Percentiles rank a stretch among this genome's conserved stretches.
These are phyloP conservation scores for Drosophila paranaensis DNA, from an alignment of 2,888 invertebrate genomes.

Conservation along the genomic window DNA sequence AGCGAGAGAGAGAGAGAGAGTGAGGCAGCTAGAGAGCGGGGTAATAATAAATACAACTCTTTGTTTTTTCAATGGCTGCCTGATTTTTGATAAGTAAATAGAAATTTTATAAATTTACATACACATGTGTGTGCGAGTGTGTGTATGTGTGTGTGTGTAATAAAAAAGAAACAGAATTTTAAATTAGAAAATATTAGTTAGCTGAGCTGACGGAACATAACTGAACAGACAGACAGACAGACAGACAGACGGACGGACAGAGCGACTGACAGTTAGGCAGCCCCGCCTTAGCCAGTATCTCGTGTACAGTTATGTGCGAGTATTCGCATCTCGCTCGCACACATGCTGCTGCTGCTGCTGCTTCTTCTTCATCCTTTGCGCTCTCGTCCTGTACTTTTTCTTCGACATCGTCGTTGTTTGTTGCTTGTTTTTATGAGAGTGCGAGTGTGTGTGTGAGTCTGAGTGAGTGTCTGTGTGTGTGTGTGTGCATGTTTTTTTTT, in stretches of 20 bases:
- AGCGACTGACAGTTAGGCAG: not conserved
- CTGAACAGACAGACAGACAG: constrained; percentile 20
- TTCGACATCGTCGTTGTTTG: constrained; percentile 42
- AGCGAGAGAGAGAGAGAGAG: not conserved
- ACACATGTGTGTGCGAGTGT: constrained; percentile 12
- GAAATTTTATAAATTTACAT: constrained; percentile 79
- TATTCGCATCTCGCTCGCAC: constrained; percentile 38
- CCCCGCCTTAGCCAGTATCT: constrained; percentile 8
- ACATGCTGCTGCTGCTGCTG: not conserved
- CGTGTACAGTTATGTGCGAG: constrained; percentile 58
- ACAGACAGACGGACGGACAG: constrained; percentile 7
- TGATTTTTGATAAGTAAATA: constrained; percentile 80
- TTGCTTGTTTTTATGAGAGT: constrained; percentile 16
- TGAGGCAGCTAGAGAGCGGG: constrained; percentile 1
- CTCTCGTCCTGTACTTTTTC: constrained; percentile 37
- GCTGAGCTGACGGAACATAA: constrained; percentile 50
- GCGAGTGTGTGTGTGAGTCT: not conserved
- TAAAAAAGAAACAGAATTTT: constrained; percentile 81
- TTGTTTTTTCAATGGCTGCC: constrained; percentile 71
- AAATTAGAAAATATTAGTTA: constrained; percentile 81
- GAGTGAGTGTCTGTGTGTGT: not conserved
- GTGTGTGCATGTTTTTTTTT: not conserved
- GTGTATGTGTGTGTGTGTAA: constrained; percentile 41
- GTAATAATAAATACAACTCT: constrained; percentile 72
- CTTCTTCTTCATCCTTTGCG: not conserved